Conservation (phyloP, 2,797 vertebrate species). For the Gymnocypris eckloni region DNA sequence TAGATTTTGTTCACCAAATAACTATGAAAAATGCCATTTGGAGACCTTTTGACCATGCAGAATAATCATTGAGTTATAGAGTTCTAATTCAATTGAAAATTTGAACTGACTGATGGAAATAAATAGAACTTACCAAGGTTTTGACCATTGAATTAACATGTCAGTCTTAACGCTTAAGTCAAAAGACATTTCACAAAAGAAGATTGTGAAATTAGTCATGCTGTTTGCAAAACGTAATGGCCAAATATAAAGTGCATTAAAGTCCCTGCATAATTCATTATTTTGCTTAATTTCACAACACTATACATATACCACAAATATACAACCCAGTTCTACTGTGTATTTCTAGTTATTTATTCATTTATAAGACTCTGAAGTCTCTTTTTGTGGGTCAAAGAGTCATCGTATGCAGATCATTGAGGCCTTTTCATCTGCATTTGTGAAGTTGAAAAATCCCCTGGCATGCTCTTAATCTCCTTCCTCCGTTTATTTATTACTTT, state of each 20-base stretch:
- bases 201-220: background rate
- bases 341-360: conserved; percentile 15
- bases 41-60: background rate
- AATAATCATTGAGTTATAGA: background rate
- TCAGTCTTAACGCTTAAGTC: background rate
- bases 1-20: background rate
- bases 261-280: conserved; percentile 12
- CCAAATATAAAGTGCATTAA: conserved; percentile 7
- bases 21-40: background rate
- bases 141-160: background rate
- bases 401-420: conserved; percentile 75
- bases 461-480: conserved; percentile 77
- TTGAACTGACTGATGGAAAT: background rate
- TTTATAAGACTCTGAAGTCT: conserved; percentile 74
- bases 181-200: background rate
- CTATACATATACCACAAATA: background rate
- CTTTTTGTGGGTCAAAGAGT: conserved; percentile 79
- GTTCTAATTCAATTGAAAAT: background rate
- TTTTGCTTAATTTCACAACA: background rate
- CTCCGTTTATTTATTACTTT: conserved; percentile 76
- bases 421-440: conserved; percentile 79
- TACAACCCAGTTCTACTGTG: background rate
- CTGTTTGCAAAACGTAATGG: background rate
- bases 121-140: background rate
- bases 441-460: conserved; percentile 76